Evolutionary conservation across 2,888 invertebrate species (phyloP).

Genomic region (Suillia variegata): DNA sequence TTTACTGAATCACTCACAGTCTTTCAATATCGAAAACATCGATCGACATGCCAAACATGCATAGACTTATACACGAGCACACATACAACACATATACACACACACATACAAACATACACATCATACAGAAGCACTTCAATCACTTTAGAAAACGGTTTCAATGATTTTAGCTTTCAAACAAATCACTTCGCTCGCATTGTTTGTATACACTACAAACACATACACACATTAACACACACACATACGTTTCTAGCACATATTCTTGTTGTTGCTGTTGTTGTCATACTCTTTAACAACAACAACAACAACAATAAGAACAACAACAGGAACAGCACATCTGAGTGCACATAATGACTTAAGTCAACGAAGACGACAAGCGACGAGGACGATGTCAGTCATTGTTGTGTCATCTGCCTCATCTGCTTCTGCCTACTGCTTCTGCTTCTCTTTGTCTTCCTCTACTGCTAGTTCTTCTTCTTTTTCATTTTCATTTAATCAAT

Average conservation of each 20-base stretch:
- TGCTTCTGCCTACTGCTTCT: too few species aligned
- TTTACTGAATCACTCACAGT: too few species aligned
- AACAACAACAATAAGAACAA: conserved; percentile 20
- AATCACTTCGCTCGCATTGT: not conserved
- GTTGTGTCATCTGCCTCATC: too few species aligned
- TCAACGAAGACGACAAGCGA: too few species aligned
- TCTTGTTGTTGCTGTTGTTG: conserved; percentile 27
- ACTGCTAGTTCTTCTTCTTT: too few species aligned
- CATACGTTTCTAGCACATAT: not conserved
- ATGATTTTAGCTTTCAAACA: not conserved
- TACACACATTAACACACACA: not conserved
- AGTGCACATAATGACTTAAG: conserved; percentile 25
- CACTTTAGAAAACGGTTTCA: not conserved
- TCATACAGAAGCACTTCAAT: not conserved
- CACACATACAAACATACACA: too few species aligned
- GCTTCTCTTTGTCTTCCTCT: too few species aligned
- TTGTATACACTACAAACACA: not conserved
- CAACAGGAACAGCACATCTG: conserved; percentile 13
- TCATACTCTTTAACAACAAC: too few species aligned
- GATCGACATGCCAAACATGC: not conserved
- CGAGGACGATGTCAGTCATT: conserved; percentile 8
- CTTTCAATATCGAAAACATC: too few species aligned
- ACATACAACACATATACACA: too few species aligned
- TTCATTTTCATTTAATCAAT: not conserved
- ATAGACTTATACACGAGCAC: too few species aligned